Evolutionary conservation across 2,797 vertebrate species (phyloP).

Genomic region (Nyctibius grandis): DNA sequence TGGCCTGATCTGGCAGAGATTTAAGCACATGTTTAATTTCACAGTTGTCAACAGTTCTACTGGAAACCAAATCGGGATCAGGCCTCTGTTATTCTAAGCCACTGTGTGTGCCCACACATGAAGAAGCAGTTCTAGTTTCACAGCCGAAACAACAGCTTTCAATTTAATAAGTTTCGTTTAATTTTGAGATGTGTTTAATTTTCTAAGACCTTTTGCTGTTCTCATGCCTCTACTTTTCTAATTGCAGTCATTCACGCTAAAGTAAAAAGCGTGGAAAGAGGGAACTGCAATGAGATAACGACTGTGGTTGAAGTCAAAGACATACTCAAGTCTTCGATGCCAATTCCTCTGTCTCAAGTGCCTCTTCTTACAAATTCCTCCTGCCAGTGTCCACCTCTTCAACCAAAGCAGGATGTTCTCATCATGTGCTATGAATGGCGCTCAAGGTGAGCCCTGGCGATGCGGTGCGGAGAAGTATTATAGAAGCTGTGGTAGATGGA

Average conservation of each 20-base stretch:
- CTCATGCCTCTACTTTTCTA: not conserved
- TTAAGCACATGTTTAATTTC: constrained; percentile 10
- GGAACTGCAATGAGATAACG: constrained; percentile 77
- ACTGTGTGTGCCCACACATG: not conserved
- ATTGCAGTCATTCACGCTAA: constrained; percentile 79
- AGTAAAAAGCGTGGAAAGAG: constrained; percentile 78
- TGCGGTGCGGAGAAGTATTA: not conserved
- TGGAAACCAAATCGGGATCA: not conserved
- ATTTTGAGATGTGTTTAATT: not conserved
- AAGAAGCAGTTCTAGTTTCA: not conserved
- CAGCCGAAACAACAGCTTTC: not conserved
- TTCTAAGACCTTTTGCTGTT: not conserved
- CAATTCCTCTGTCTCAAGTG: constrained; percentile 75
- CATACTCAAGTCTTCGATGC: constrained; percentile 73
- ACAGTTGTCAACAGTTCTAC: constrained; percentile 18
- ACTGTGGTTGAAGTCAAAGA: constrained; percentile 81
- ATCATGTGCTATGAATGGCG: constrained; percentile 85
- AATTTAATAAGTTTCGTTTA: not conserved
- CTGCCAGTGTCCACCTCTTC: constrained; percentile 79
- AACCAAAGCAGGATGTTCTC: constrained; percentile 79
- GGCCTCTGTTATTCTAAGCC: constrained; percentile 15
- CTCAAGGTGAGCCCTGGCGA: constrained; percentile 63
- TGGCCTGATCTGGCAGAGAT: not conserved
- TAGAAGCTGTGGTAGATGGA: not conserved
- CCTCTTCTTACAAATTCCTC: constrained; percentile 81